phyloP scores from a whole-genome alignment of 2,797 vertebrate genomes.

The Acomys russatus region DNA sequence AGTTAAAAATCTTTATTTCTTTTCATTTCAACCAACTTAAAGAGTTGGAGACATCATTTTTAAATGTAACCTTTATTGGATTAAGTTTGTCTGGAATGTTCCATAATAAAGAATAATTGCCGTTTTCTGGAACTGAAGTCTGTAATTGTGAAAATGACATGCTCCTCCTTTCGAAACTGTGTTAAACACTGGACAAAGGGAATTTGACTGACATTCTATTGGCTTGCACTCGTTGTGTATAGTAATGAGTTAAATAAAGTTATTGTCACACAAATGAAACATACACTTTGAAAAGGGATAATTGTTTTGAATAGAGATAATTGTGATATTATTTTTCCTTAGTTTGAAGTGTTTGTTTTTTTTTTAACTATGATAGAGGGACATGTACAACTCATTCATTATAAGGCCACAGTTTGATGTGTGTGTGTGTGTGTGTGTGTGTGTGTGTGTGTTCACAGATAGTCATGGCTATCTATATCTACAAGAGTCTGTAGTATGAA shows the following conservation, averaged over 20 bases:
- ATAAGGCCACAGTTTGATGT: neutral
- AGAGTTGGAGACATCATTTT: conserved; percentile 42
- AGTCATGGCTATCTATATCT: neutral
- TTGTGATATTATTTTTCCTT: conserved; percentile 20
- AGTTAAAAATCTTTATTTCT: conserved; percentile 6
- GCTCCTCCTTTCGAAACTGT: conserved; percentile 70
- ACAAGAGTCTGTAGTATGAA: neutral
- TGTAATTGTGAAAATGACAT: conserved; percentile 70
- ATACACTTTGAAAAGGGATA: neutral
- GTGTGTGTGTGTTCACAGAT: neutral
- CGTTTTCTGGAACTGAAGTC: conserved; percentile 49
- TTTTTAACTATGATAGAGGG: neutral
- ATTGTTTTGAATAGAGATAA: neutral
- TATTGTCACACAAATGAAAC: neutral
- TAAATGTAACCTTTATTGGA: conserved; percentile 19
- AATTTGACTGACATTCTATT: neutral
- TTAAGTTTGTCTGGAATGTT: conserved; percentile 66
- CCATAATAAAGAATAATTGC: conserved; percentile 68
- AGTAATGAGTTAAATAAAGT: neutral
- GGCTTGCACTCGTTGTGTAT: neutral
- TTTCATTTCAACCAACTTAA: conserved; percentile 37
- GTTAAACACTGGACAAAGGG: neutral
- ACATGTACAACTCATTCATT: neutral
- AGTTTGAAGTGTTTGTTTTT: neutral
- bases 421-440: neutral